Evolutionary conservation across 1,140 invertebrate species (phyloP), one percentile per base, ranked within the genome.

Genomic region (Halictus rubicundus): DNA sequence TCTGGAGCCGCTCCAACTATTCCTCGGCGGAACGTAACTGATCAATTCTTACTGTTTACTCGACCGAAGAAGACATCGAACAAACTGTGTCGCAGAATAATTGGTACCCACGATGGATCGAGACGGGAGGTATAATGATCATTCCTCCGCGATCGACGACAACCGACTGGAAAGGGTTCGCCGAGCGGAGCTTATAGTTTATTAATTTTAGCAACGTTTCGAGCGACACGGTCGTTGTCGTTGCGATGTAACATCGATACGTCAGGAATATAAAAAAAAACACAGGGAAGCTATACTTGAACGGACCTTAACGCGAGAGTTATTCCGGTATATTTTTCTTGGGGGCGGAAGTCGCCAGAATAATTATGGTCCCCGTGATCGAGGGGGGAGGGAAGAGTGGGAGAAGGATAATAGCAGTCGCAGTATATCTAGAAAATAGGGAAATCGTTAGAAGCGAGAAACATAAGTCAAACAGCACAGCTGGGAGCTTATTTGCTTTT

Each of bases 181-280:
- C 25, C 5, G 21, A 7, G 37, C 8, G 9, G 16, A 9, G 59
- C 71, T 71, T 52, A 78, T 72, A 12, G 10, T 78, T 70, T 64
- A 71, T 78, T 78, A 21, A 78, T 71, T 63, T 49, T 69, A 5
- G 1, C 2, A 3, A 10, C 7, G n/a, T n/a, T 2, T 32, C 32
- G 32, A 32, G 32, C 32, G 32, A 32, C 32, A 32, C 32, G 5
- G n/a, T n/a, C 7, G n/a, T n/a, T n/a, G n/a, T n/a, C n/a, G 8
- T n/a, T 8, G n/a, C 54, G 19, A 57, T n/a, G 21, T n/a, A n/a
- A n/a, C 54, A 57, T n/a, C n/a, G n/a, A n/a, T n/a, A n/a, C n/a
- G n/a, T n/a, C 54, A 2, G 54, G 7, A 9, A 21, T 19, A 54
- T 19, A 21, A 52, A 54, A 54, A 21, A 54, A 19, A 54, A 54